phyloP scores from a whole-genome alignment of 1,140 invertebrate species.

The Paraescarpia echinospica region DNA sequence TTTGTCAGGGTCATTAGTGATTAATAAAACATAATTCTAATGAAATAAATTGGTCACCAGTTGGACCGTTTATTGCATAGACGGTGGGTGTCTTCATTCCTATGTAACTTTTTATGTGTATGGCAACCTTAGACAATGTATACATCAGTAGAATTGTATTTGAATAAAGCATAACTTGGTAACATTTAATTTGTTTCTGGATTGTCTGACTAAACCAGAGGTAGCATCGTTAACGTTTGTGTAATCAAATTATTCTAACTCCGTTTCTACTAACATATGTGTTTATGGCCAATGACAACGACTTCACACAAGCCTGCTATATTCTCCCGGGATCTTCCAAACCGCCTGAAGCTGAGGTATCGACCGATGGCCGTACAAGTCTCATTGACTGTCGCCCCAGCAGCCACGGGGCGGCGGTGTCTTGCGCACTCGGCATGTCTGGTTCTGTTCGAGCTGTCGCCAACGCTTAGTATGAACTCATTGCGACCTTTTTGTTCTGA shows the following conservation, averaged over 20 bases:
- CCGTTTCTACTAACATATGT: not conserved
- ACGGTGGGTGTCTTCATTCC: no score
- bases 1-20: no score
- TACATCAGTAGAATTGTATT: no score
- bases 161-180: no score
- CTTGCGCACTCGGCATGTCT: not conserved
- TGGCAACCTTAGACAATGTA: no score
- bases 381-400: not conserved
- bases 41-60: no score
- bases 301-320: not conserved
- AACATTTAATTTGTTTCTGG: no score
- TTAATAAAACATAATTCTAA: no score
- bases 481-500: not conserved
- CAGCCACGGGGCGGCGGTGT: not conserved
- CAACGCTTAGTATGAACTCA: not conserved
- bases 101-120: no score
- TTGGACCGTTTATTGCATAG: no score
- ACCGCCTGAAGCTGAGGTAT: not conserved
- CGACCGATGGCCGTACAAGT: no score
- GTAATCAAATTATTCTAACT: not conserved
- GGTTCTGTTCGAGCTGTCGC: not conserved
- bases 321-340: not conserved
- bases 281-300: not conserved
- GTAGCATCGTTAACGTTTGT: not conserved
- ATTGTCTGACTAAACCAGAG: not conserved